Percentiles rank a stretch among this genome's conserved stretches.
Evolutionary conservation across 2,888 invertebrate genomes (phyloP).

Genomic region (Patella caerulea): DNA sequence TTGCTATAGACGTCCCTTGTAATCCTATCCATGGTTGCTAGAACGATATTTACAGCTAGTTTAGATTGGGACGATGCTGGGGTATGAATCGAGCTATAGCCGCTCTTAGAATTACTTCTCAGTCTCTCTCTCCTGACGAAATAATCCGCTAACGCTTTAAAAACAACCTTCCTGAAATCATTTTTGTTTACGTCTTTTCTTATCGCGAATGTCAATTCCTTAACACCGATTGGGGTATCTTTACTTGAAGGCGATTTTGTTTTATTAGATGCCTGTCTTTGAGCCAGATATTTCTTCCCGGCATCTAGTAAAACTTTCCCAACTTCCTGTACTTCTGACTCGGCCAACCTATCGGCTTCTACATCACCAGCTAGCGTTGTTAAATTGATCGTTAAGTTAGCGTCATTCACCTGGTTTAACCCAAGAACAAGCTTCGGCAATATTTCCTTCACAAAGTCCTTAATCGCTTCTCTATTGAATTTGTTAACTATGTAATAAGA

Average conservation of each 20-base stretch:
- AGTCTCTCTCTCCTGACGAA: slow-evolving; percentile 7
- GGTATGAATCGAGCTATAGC: background rate
- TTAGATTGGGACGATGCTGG: slow-evolving; percentile 11
- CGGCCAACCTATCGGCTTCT: background rate
- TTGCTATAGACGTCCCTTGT: background rate
- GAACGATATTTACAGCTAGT: slow-evolving; percentile 11
- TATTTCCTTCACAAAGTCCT: slow-evolving; percentile 15
- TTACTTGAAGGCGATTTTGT: background rate
- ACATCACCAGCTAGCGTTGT: background rate
- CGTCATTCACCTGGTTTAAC: slow-evolving; percentile 5
- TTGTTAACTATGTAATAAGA: slow-evolving; percentile 29
- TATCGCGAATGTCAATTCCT: background rate
- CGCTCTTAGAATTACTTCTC: background rate
- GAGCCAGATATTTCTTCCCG: background rate
- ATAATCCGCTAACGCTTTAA: slow-evolving; percentile 13
- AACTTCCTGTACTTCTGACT: background rate
- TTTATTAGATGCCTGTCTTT: too few species aligned
- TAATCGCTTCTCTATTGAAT: slow-evolving; percentile 21
- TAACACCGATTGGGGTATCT: background rate
- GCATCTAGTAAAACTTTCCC: background rate
- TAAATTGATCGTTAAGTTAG: background rate
- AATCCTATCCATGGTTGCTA: slow-evolving; percentile 16
- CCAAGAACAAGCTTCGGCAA: slow-evolving; percentile 15
- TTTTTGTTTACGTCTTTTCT: background rate
- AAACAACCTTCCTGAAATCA: slow-evolving; percentile 16